These are phyloP conservation scores for Clinocottus analis DNA, from an alignment of 2,113 vertebrate species.

Conservation along the genomic window DNA sequence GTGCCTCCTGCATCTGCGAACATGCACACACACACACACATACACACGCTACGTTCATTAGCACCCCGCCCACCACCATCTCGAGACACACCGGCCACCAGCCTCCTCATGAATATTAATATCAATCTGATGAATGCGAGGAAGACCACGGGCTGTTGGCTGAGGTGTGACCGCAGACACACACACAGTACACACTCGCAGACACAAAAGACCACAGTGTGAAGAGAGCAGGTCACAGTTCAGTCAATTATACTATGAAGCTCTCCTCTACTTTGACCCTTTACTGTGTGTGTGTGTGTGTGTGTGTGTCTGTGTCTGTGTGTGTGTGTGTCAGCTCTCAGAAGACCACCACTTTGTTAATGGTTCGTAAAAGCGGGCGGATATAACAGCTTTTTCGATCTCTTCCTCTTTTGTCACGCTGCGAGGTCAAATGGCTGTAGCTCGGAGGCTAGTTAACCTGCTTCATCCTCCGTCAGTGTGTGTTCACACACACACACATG, in stretches of 20 bases:
- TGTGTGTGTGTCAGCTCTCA: constrained; percentile 3
- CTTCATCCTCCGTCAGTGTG: background rate
- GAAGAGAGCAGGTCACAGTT: constrained; percentile 29
- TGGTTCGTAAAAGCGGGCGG: background rate
- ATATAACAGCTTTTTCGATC: background rate
- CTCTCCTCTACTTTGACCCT: constrained; percentile 26
- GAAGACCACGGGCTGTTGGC: constrained; percentile 35
- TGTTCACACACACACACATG: background rate
- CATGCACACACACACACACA: background rate
- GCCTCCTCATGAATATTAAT: constrained; percentile 77
- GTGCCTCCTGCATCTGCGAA: constrained; percentile 58
- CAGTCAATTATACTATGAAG: constrained; percentile 36
- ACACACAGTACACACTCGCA: constrained; percentile 14
- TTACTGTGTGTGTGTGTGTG: background rate
- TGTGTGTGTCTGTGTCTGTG: constrained; percentile 2
- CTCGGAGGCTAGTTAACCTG: background rate
- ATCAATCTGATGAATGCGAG: constrained; percentile 55
- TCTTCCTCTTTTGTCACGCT: background rate
- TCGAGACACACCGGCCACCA: constrained; percentile 58
- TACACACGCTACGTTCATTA: constrained; percentile 58
- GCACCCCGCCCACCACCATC: constrained; percentile 50
- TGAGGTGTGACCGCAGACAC: constrained; percentile 37
- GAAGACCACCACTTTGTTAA: constrained; percentile 25
- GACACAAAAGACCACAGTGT: constrained; percentile 24
- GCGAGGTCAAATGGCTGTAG: background rate